A percentile compares a stretch with the other conserved stretches of the same genome.
Evolutionary conservation across 2,113 vertebrate species (phyloP).

Genomic region (Onychorhynchus coronatus): DNA sequence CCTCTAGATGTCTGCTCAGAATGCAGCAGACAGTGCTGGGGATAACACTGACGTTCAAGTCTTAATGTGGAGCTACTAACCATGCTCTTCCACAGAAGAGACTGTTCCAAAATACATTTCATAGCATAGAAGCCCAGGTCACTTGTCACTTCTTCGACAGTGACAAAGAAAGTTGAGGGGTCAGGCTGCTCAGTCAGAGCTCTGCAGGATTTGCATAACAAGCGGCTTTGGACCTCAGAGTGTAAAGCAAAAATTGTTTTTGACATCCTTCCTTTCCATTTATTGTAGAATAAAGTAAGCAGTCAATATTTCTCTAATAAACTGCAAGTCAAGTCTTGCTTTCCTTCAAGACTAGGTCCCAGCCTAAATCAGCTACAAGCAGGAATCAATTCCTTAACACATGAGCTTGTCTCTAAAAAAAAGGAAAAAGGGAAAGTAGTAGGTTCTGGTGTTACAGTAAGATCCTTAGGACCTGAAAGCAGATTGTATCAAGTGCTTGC

Average conservation of each 20-base stretch:
- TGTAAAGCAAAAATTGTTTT: background rate
- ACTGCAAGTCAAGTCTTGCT: background rate
- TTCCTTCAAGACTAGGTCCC: background rate
- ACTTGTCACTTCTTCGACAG: background rate
- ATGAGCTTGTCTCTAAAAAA: background rate
- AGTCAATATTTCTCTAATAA: background rate
- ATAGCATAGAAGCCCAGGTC: background rate
- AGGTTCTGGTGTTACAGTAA: background rate
- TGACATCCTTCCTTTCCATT: background rate
- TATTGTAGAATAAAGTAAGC: background rate
- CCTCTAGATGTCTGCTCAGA: background rate
- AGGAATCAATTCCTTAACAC: background rate
- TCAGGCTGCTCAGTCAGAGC: background rate
- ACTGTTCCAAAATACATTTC: background rate
- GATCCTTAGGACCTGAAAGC: background rate
- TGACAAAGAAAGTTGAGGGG: background rate
- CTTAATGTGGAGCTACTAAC: background rate
- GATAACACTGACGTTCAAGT: background rate
- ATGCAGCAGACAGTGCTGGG: background rate
- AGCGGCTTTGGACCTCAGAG: background rate
- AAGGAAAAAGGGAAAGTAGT: background rate
- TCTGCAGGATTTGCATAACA: background rate
- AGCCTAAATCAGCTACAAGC: background rate
- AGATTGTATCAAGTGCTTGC: background rate
- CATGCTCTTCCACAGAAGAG: accelerated